Evolutionary conservation across 23 tunicate species (phyloP).

Genomic region (Diplosoma virens): DNA sequence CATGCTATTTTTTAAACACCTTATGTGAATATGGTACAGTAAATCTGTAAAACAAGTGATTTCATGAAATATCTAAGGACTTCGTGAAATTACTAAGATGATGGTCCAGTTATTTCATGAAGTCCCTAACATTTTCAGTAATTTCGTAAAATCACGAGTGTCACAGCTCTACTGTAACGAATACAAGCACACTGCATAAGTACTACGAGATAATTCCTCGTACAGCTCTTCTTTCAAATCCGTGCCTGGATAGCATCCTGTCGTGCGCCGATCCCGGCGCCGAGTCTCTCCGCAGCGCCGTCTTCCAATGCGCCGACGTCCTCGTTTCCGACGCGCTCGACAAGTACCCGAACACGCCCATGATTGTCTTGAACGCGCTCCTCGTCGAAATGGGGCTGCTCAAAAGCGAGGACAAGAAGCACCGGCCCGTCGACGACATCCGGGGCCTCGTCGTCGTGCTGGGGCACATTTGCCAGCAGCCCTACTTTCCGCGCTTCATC

Average conservation of each 20-base stretch:
- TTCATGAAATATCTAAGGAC: no score
- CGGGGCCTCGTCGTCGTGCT: conserved; percentile 35
- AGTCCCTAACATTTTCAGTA: no score
- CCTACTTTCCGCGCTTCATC: conserved; percentile 56
- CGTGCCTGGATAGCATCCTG: conserved; percentile 12
- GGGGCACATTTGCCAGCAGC: conserved; percentile 53
- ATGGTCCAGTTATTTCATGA: no score
- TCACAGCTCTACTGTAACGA: no score
- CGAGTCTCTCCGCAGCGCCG: conserved; percentile 22
- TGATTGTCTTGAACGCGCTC: conserved; percentile 55
- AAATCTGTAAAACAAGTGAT: no score
- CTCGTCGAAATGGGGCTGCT: conserved; percentile 62
- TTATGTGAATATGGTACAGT: no score
- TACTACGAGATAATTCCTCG: no score
- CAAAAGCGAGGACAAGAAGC: conserved; percentile 67
- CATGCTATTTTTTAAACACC: no score
- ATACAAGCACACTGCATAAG: no score
- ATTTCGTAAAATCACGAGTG: no score
- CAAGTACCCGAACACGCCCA: conserved; percentile 67
- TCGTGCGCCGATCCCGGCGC: conserved; percentile 14
- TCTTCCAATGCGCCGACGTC: conserved; percentile 58
- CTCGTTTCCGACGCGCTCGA: conserved; percentile 49
- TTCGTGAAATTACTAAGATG: no score
- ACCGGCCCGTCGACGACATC: conserved; percentile 27
- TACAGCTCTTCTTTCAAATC: conserved; percentile 22